A percentile compares a stretch with the other conserved stretches of the same genome.
These are phyloP conservation scores for Nemotelus nigrinus DNA, from an alignment of 2,888 invertebrate species.

Conservation along the genomic window DNA sequence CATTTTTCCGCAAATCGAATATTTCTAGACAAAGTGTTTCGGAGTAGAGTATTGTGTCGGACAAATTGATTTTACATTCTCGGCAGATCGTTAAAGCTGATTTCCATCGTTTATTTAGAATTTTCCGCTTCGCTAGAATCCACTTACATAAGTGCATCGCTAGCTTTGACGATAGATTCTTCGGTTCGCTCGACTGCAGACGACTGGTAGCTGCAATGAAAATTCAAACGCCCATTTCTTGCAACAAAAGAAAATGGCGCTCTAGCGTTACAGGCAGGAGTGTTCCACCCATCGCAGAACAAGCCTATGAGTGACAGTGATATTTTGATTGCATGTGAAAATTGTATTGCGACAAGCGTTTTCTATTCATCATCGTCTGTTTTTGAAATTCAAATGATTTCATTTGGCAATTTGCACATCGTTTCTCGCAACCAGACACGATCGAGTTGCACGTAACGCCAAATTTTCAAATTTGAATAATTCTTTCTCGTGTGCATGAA, in stretches of 20 bases:
- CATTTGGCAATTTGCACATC: background rate
- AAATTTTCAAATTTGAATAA: slow-evolving; percentile 25
- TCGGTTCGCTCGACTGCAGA: background rate
- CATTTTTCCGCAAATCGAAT: too few relatives aligned
- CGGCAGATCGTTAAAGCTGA: too few relatives aligned
- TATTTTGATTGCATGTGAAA: slow-evolving; percentile 7
- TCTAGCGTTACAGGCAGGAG: background rate
- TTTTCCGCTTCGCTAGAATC: too few relatives aligned
- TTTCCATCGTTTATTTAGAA: too few relatives aligned
- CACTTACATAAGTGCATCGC: background rate
- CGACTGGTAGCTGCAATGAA: background rate
- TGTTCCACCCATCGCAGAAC: background rate
- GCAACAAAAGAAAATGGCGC: slow-evolving; percentile 20
- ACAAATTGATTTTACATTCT: too few relatives aligned
- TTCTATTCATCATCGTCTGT: background rate
- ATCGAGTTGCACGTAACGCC: background rate
- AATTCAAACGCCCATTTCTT: background rate
- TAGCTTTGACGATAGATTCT: background rate
- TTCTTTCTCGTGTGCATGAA: background rate
- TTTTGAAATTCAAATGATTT: slow-evolving; percentile 1
- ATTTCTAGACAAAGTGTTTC: too few relatives aligned
- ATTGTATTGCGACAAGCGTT: slow-evolving; percentile 9
- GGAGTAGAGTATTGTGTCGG: too few relatives aligned
- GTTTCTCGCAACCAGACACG: background rate
- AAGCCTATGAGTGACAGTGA: background rate